Conservation (phyloP, 1,140 invertebrate species). For the Aphidius gifuensis region DNA sequence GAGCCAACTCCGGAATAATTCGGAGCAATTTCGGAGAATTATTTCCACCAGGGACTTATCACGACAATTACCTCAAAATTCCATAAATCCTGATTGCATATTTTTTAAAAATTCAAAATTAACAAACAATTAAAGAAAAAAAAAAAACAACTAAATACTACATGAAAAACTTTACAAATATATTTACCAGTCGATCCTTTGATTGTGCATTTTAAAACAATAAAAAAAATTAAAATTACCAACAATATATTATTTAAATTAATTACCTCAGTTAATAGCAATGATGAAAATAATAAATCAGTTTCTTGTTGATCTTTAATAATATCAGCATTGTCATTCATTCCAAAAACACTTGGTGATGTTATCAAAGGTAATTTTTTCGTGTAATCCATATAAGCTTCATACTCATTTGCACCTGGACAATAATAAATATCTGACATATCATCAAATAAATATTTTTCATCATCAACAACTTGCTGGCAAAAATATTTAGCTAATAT, state of each 20-base stretch:
- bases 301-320: slow-evolving; percentile 91
- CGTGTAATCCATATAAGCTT: slow-evolving; percentile 75
- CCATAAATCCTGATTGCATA: slow-evolving; percentile 45
- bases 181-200: slow-evolving; percentile 49
- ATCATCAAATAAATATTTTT: slow-evolving; percentile 49
- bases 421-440: slow-evolving; percentile 65
- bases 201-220: background rate
- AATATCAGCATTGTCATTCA: slow-evolving; percentile 92
- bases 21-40: no score
- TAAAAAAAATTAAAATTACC: no score
- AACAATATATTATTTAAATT: slow-evolving; percentile 6
- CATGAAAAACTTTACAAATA: slow-evolving; percentile 6
- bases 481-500: slow-evolving; percentile 82
- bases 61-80: slow-evolving; percentile 35
- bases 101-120: background rate
- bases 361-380: slow-evolving; percentile 75
- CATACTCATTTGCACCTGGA: slow-evolving; percentile 72
- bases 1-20: no score
- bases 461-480: slow-evolving; percentile 38
- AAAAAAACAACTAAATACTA: slow-evolving; percentile 20
- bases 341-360: slow-evolving; percentile 84
- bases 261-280: slow-evolving; percentile 79
- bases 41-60: no score
- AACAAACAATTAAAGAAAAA: slow-evolving; percentile 18
- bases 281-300: slow-evolving; percentile 72